Evolutionary conservation across 1,140 invertebrate species (phyloP).

Genomic region (Lordiphosa clarofinis): DNA sequence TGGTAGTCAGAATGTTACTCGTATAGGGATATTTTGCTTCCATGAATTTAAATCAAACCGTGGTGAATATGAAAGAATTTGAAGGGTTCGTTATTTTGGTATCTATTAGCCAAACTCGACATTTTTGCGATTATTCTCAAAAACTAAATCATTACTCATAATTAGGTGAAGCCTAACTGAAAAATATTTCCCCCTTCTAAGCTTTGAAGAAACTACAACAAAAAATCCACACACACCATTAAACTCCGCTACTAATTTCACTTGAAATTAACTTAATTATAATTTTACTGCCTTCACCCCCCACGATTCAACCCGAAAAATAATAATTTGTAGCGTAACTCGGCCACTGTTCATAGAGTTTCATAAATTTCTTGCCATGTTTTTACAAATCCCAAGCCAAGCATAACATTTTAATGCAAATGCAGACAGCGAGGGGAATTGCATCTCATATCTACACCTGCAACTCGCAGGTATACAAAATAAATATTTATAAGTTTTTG

Average conservation of each 20-base stretch:
- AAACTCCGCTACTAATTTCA: conserved; percentile 52
- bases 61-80: too few species aligned
- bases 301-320: not conserved
- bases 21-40: too few species aligned
- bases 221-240: conserved; percentile 11
- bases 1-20: too few species aligned
- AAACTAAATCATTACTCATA: too few species aligned
- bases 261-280: conserved; percentile 74
- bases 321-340: conserved; percentile 35
- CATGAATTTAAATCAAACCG: too few species aligned
- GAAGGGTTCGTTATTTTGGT: too few species aligned
- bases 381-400: conserved; percentile 25
- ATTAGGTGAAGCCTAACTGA: too few species aligned
- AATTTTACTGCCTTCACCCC: conserved; percentile 55
- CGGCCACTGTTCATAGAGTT: conserved; percentile 44
- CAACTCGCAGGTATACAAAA: conserved; percentile 12
- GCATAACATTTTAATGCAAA: conserved; percentile 54
- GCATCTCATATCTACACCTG: conserved; percentile 42
- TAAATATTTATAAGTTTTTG: conserved; percentile 61
- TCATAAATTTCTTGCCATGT: conserved; percentile 49
- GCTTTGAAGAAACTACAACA: too few species aligned
- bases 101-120: too few species aligned
- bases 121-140: too few species aligned
- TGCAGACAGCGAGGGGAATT: conserved; percentile 11
- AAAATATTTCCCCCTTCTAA: too few species aligned